Percentiles rank a stretch among this genome's conserved stretches.
phyloP scores from a whole-genome alignment of 2,888 invertebrate genomes.

The Troides helena region DNA sequence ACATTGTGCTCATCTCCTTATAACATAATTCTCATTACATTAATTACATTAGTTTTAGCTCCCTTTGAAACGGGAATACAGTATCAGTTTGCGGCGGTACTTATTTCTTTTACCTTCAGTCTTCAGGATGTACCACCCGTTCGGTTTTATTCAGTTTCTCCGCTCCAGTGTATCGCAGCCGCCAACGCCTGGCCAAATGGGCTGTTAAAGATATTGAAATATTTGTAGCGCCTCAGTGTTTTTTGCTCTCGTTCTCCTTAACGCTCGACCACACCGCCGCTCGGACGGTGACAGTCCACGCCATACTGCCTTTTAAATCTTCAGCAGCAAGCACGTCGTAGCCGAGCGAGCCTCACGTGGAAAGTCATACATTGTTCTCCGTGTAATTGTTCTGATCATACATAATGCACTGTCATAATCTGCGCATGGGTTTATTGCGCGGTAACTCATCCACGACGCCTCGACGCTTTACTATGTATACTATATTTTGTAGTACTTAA shows the following conservation, averaged over 20 bases:
- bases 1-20: no score
- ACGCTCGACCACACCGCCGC: constrained; percentile 19
- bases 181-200: constrained; percentile 14
- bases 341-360: not conserved
- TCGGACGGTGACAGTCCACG: constrained; percentile 2
- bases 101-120: no score
- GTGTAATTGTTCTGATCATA: constrained; percentile 1
- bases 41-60: no score
- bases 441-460: no score
- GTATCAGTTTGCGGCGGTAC: no score
- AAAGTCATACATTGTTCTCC: constrained; percentile 21
- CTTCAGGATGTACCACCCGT: no score
- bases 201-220: constrained; percentile 30
- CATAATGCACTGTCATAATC: constrained; percentile 8
- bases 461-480: no score
- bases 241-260: constrained; percentile 25
- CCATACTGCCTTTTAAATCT: not conserved
- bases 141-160: no score
- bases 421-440: not conserved
- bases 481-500: no score
- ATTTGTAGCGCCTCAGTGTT: constrained; percentile 20
- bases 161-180: not conserved
- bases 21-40: no score
- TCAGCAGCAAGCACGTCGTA: not conserved
- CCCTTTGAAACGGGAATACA: no score